These are phyloP conservation scores for Catostylus mosaicus DNA, from an alignment of 30 jellyfish, hydroid and myxozoan genomes.

Conservation along the genomic window DNA sequence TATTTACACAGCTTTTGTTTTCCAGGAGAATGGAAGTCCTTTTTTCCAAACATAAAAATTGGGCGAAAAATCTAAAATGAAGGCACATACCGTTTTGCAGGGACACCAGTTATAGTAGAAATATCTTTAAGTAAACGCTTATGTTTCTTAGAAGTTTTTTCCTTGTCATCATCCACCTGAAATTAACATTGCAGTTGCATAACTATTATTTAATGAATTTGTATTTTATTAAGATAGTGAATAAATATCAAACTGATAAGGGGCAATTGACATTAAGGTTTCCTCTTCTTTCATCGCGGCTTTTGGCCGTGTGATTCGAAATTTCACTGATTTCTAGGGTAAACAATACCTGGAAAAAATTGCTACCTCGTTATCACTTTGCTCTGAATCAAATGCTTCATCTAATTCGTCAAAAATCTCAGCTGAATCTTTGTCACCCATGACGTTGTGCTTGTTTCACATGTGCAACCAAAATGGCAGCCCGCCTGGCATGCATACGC, in stretches of 20 bases:
- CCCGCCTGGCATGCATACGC: neutral
- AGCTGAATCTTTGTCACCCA: constrained; percentile 9
- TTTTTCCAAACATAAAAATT: too few species aligned
- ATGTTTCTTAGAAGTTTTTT: constrained; percentile 39
- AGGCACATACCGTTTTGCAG: constrained; percentile 55
- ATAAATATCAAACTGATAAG: too few species aligned
- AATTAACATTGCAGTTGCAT: neutral
- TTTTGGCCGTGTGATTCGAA: too few species aligned
- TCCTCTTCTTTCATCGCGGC: too few species aligned
- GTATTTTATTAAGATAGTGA: too few species aligned
- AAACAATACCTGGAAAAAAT: too few species aligned
- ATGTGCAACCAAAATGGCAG: constrained; percentile 7
- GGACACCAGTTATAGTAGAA: constrained; percentile 46
- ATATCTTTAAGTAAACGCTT: constrained; percentile 70
- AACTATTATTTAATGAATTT: too few species aligned
- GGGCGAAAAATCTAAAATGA: too few species aligned
- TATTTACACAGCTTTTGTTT: too few species aligned
- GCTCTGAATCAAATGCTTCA: constrained; percentile 33
- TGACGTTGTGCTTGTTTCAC: neutral
- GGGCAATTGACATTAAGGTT: too few species aligned
- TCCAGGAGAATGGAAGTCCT: too few species aligned
- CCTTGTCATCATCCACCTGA: constrained; percentile 29
- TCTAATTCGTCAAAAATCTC: constrained; percentile 19
- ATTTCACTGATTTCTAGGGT: too few species aligned
- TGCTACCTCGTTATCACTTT: constrained; percentile 14